phyloP scores from a whole-genome alignment of 1,140 invertebrate species.

The Macrosteles quadrilineatus region DNA sequence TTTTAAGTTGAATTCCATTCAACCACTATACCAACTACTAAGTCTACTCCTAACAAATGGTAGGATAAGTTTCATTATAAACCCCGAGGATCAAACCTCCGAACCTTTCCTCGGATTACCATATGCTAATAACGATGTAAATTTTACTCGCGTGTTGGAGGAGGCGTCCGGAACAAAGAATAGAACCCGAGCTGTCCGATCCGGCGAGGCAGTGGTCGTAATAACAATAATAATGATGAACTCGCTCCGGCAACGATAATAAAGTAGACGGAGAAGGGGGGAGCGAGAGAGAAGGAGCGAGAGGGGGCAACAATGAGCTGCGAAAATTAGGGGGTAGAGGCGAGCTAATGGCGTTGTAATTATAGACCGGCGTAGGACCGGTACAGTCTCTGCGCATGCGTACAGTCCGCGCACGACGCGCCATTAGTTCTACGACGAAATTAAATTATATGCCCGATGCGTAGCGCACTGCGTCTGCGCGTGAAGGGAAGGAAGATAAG shows the following conservation, averaged over 20 bases:
- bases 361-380: conserved; percentile 34
- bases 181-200: neutral
- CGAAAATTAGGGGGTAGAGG: conserved; percentile 42
- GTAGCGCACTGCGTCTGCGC: too few relatives aligned
- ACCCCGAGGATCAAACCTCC: too few relatives aligned
- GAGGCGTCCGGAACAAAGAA: neutral
- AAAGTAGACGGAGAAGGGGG: conserved; percentile 9
- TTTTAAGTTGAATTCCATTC: too few relatives aligned
- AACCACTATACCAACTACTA: too few relatives aligned
- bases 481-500: too few relatives aligned
- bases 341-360: conserved; percentile 41
- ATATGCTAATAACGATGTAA: conserved; percentile 25
- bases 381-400: conserved; percentile 16
- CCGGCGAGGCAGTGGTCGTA: neutral
- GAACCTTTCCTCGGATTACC: conserved; percentile 14
- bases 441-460: too few relatives aligned
- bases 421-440: too few relatives aligned
- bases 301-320: conserved; percentile 37
- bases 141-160: conserved; percentile 4
- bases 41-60: too few relatives aligned
- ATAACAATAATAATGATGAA: conserved; percentile 32
- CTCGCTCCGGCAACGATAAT: conserved; percentile 21
- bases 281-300: conserved; percentile 1
- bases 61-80: too few relatives aligned
- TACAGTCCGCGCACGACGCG: neutral